phyloP scores from a whole-genome alignment of 2,888 invertebrate species.

The Dolomedes plantarius region DNA sequence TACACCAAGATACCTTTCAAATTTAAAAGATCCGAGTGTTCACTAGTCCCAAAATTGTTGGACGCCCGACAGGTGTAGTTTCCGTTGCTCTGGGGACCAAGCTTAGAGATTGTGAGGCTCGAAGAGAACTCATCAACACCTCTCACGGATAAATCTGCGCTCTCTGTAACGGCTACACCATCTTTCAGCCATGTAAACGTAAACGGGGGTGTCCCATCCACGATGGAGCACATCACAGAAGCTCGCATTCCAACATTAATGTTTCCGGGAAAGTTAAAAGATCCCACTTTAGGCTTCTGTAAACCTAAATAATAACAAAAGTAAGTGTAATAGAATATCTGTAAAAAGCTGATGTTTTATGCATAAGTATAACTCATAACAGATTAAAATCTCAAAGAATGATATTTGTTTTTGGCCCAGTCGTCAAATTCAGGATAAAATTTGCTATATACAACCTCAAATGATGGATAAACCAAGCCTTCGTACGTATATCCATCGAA shows the following conservation, averaged over 20 bases:
- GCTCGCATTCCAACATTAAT: constrained; percentile 13
- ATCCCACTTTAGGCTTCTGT: constrained; percentile 10
- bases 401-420: too few species aligned
- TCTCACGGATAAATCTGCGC: not conserved
- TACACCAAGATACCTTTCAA: not conserved
- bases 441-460: too few species aligned
- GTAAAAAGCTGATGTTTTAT: too few species aligned
- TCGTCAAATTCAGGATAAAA: too few species aligned
- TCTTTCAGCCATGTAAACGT: constrained; percentile 51
- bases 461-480: too few species aligned
- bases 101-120: not conserved
- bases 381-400: too few species aligned
- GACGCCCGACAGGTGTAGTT: constrained; percentile 40
- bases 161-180: not conserved
- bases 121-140: constrained; percentile 29
- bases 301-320: not conserved
- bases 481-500: too few species aligned
- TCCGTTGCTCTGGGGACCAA: constrained; percentile 12
- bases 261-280: constrained; percentile 26
- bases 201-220: constrained; percentile 49
- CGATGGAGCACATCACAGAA: constrained; percentile 30
- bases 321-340: too few species aligned
- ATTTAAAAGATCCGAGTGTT: not conserved
- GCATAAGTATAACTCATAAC: too few species aligned
- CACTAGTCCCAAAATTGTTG: constrained; percentile 9